These are phyloP conservation scores for Hedya salicella DNA, from an alignment of 2,888 invertebrate species.

Conservation along the genomic window DNA sequence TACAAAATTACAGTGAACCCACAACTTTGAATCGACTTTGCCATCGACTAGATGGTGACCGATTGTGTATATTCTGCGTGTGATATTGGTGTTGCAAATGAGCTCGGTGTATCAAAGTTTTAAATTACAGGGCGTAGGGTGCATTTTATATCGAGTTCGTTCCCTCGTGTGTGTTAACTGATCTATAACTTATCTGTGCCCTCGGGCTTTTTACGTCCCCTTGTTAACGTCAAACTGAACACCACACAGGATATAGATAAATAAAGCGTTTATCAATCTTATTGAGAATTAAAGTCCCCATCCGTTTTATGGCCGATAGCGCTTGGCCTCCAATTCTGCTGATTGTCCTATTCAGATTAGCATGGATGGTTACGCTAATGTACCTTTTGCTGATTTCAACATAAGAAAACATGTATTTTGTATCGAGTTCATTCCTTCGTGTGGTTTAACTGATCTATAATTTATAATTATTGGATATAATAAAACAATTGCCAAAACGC, in stretches of 20 bases:
- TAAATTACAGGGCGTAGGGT: slow-evolving; percentile 31
- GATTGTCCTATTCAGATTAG: neutral
- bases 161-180: slow-evolving; percentile 36
- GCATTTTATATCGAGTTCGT: slow-evolving; percentile 30
- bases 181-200: slow-evolving; percentile 42
- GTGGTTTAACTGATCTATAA: no score
- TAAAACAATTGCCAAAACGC: no score
- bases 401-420: no score
- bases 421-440: no score
- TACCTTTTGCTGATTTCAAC: no score
- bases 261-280: slow-evolving; percentile 34
- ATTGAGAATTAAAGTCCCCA: slow-evolving; percentile 9
- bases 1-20: slow-evolving; percentile 9
- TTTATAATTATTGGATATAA: no score
- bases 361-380: no score
- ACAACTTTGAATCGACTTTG: slow-evolving; percentile 27
- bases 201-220: slow-evolving; percentile 41
- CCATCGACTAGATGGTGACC: slow-evolving; percentile 1
- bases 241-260: slow-evolving; percentile 38
- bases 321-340: slow-evolving; percentile 16
- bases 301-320: slow-evolving; percentile 20
- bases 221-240: slow-evolving; percentile 40
- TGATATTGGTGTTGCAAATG: slow-evolving; percentile 23
- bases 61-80: slow-evolving; percentile 14
- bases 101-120: slow-evolving; percentile 33